Percentiles rank a stretch among this genome's conserved stretches.
phyloP scores from a whole-genome alignment of 2,113 vertebrate species.

The Myodes glareolus region DNA sequence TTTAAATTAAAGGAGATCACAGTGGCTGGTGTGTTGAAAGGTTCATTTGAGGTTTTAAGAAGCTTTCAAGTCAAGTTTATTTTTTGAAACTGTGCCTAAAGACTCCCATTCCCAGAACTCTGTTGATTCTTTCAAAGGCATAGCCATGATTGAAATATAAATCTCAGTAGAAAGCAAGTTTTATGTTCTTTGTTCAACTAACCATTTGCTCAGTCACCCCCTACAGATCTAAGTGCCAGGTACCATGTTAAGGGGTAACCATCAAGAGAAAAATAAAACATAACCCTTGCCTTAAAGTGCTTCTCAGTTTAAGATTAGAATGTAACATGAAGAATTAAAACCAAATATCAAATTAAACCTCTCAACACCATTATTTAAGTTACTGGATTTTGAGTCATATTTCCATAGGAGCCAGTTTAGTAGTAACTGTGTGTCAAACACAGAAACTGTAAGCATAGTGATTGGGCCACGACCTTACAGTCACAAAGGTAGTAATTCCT shows the following conservation, averaged over 20 bases:
- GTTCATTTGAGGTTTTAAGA: constrained; percentile 77
- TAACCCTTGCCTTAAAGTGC: too few species aligned
- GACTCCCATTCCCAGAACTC: constrained; percentile 53
- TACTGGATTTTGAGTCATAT: neutral
- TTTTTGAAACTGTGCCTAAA: constrained; percentile 77
- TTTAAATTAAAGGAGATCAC: constrained; percentile 73
- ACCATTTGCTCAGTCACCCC: neutral
- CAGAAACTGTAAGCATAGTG: neutral
- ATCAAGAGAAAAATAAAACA: neutral
- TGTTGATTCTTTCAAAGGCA: constrained; percentile 54
- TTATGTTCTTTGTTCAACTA: neutral
- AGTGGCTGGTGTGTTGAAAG: constrained; percentile 56
- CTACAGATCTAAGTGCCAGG: neutral
- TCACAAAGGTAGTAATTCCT: constrained; percentile 57
- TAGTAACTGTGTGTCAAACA: neutral
- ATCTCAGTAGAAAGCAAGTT: constrained; percentile 50
- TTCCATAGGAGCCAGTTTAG: neutral
- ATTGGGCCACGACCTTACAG: neutral
- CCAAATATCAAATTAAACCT: neutral
- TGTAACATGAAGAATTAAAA: neutral
- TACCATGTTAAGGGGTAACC: neutral
- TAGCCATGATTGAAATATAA: neutral
- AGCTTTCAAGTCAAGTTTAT: constrained; percentile 59
- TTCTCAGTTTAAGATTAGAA: neutral
- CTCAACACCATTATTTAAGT: neutral